A percentile compares a stretch with the other conserved stretches of the same genome.
Evolutionary conservation across 2,888 invertebrate genomes (phyloP).

Genomic region (Lymantria dispar): DNA sequence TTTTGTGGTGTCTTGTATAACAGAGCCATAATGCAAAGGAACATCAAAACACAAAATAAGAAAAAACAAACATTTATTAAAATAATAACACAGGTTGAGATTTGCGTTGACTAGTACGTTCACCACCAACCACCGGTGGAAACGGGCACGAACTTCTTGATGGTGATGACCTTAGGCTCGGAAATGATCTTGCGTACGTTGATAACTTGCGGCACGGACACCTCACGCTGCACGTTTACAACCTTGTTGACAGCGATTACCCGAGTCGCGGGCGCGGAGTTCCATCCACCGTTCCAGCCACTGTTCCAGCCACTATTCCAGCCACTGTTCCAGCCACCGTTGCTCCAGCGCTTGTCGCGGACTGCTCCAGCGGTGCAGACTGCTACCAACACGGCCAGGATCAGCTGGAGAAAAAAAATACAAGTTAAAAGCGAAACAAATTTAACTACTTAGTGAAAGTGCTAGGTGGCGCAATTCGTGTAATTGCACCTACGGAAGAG

Average conservation of each 20-base stretch:
- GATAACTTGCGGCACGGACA: slow-evolving; percentile 45
- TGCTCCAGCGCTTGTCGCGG: slow-evolving; percentile 24
- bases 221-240: slow-evolving; percentile 45
- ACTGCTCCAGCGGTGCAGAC: slow-evolving; percentile 14
- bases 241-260: slow-evolving; percentile 43
- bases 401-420: slow-evolving; percentile 9
- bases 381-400: slow-evolving; percentile 20
- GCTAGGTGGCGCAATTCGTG: too few relatives aligned
- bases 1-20: too few relatives aligned
- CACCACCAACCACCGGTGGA: slow-evolving; percentile 10
- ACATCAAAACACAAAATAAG: too few relatives aligned
- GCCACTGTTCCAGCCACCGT: not conserved
- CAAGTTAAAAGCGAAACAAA: not conserved
- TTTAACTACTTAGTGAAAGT: not conserved
- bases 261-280: slow-evolving; percentile 33
- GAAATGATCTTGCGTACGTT: slow-evolving; percentile 51
- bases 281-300: not conserved
- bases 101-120: too few relatives aligned
- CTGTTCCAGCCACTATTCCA: not conserved
- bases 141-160: slow-evolving; percentile 44
- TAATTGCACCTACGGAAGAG: too few relatives aligned
- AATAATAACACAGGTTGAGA: too few relatives aligned
- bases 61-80: too few relatives aligned
- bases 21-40: too few relatives aligned
- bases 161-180: slow-evolving; percentile 53